These are phyloP conservation scores for Drosophila macrospina DNA, from an alignment of 2,888 invertebrate species.

Conservation along the genomic window DNA sequence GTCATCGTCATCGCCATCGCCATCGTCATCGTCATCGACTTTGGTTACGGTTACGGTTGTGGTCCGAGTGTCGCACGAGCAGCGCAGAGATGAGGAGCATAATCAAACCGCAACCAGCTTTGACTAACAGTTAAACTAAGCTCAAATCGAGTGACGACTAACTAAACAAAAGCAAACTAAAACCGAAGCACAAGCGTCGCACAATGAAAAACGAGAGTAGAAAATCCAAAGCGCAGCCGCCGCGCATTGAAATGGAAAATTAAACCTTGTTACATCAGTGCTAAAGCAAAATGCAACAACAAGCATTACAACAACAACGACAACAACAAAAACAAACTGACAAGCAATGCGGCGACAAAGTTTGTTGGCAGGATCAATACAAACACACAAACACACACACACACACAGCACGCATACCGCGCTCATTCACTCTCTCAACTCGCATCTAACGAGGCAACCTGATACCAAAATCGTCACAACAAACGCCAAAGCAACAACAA, in stretches of 20 bases:
- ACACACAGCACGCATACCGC: slow-evolving; percentile 34
- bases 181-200: slow-evolving; percentile 37
- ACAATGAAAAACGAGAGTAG: slow-evolving; percentile 81
- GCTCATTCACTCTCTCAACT: slow-evolving; percentile 47
- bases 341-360: slow-evolving; percentile 64
- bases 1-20: slow-evolving; percentile 29
- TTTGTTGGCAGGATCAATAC: slow-evolving; percentile 65
- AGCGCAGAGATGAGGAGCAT: slow-evolving; percentile 54
- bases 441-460: slow-evolving; percentile 69
- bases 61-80: slow-evolving; percentile 52
- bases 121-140: slow-evolving; percentile 41
- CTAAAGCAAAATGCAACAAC: slow-evolving; percentile 58
- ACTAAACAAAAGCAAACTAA: slow-evolving; percentile 38
- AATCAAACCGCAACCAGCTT: slow-evolving; percentile 81
- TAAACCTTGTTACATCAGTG: slow-evolving; percentile 84
- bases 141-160: slow-evolving; percentile 24
- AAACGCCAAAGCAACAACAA: slow-evolving; percentile 55
- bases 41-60: slow-evolving; percentile 65
- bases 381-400: slow-evolving; percentile 31
- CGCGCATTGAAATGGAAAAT: slow-evolving; percentile 84
- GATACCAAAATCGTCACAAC: slow-evolving; percentile 77
- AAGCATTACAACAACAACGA: slow-evolving; percentile 48
- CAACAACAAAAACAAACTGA: slow-evolving; percentile 49
- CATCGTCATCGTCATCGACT: slow-evolving; percentile 42
- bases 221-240: slow-evolving; percentile 76